Base-by-base conservation (phyloP, 92 coral and sea anemone genomes). In the Palythoa grandiflora region DNA sequence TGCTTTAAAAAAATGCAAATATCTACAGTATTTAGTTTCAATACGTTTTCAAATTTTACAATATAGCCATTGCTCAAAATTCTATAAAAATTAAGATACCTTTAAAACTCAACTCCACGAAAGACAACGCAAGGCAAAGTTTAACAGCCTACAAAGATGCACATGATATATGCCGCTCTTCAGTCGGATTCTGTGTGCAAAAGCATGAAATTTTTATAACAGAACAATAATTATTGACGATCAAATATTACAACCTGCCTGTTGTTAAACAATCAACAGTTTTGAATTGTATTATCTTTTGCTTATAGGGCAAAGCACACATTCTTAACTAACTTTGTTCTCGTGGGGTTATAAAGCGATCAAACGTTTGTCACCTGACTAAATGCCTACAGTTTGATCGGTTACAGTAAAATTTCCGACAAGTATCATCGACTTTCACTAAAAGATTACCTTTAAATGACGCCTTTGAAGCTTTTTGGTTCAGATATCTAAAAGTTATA, bases 161-260 rank as follows among this genome's bases (percentile, higher is more conserved):
- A 63, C 70, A 63, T 63, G 70, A 21, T 63, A 1, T n/a, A 5
- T 14, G 19, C 28, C 70, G 19, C 21, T 21, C 38, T 68, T 70
- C 75, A 35, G 5, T 37, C 72, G 38, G 72, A 44, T 71, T 50
- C 75, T 66, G 61, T 66, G 86, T 81, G 76, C 75, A 68, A 81
- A 68, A 81, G 75, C 86, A 81, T 66, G 76, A 81, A 81, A 81
- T 81, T 81, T 81, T 68, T 65, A 81, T 81, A 81, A 71, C 74
- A 63, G 75, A 68, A 81, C 86, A 81, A 63, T 28, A 21, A 48
- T n/a, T 40, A 66, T 36, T 65, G 44, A 15, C 75, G 86, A 81
- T 66, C 76, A 81, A 81, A 50, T 51, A 65, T 81, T 68, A 36
- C 86, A 40, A 66, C 75, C 57, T 81, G 86, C 73, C 39, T 48